These are phyloP conservation scores for Poeciliopsis paucimaculata DNA, from an alignment of 2,797 vertebrate genomes.

Conservation along the genomic window DNA sequence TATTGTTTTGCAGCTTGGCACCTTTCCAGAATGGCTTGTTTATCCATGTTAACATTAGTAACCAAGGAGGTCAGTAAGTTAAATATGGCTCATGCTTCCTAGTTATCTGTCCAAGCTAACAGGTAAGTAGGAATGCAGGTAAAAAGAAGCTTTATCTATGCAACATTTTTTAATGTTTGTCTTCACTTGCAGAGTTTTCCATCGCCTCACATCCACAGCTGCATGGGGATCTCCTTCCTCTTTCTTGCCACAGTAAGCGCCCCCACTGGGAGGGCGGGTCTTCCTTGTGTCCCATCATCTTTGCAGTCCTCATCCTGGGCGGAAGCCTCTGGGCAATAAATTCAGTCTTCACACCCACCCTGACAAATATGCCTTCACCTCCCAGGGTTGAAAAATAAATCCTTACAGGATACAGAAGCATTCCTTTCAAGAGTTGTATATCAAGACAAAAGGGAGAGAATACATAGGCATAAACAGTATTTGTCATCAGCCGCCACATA, in stretches of 20 bases:
- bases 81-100: conserved; percentile 44
- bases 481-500: conserved; percentile 15
- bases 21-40: conserved; percentile 58
- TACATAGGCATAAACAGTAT: conserved; percentile 10
- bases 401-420: conserved; percentile 65
- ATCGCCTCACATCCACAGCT: conserved; percentile 69
- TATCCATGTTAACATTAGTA: conserved; percentile 64
- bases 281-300: conserved; percentile 77
- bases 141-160: conserved; percentile 17
- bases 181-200: conserved; percentile 57
- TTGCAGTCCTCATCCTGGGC: conserved; percentile 79
- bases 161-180: conserved; percentile 19
- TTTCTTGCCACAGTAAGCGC: conserved; percentile 68
- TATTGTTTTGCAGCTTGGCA: conserved; percentile 75
- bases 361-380: conserved; percentile 82
- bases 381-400: conserved; percentile 76
- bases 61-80: conserved; percentile 33
- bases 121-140: conserved; percentile 8
- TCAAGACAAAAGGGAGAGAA: conserved; percentile 32
- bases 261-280: conserved; percentile 78
- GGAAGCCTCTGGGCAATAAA: conserved; percentile 85
- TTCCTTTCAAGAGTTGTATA: conserved; percentile 52
- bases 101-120: conserved; percentile 10
- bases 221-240: conserved; percentile 64
- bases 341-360: conserved; percentile 86